Evolutionary conservation across 2,888 invertebrate species (phyloP).

Genomic region (Euproctis similis): DNA sequence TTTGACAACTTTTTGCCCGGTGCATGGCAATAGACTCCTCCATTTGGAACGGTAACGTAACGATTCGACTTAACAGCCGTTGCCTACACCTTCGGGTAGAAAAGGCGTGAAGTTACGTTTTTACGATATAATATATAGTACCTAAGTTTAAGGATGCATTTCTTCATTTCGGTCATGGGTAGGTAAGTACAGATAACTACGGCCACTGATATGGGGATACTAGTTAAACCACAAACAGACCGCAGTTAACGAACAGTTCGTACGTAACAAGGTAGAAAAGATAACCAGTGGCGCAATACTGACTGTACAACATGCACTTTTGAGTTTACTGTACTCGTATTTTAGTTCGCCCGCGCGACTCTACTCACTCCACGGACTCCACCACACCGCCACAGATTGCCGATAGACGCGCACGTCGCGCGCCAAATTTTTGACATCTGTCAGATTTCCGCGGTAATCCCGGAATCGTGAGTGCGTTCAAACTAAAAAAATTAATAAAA

Average conservation of each 20-base stretch:
- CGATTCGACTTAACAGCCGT: too few relatives aligned
- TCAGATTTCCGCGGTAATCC: slow-evolving; percentile 16
- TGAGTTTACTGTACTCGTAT: neutral
- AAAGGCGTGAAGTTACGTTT: too few relatives aligned
- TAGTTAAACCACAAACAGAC: slow-evolving; percentile 1
- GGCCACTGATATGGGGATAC: too few relatives aligned
- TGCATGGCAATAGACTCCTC: too few relatives aligned
- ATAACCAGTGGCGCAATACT: slow-evolving; percentile 23
- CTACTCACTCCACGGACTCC: too few relatives aligned
- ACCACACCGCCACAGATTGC: slow-evolving; percentile 32
- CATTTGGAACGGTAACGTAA: too few relatives aligned
- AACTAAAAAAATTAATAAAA: neutral
- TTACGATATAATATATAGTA: too few relatives aligned
- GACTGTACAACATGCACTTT: slow-evolving; percentile 3
- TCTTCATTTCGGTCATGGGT: too few relatives aligned
- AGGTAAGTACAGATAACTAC: too few relatives aligned
- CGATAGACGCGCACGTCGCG: slow-evolving; percentile 34
- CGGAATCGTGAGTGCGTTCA: slow-evolving; percentile 35
- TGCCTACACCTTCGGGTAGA: too few relatives aligned
- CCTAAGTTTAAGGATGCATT: too few relatives aligned
- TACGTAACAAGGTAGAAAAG: slow-evolving; percentile 24
- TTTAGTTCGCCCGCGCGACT: slow-evolving; percentile 5
- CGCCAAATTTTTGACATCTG: slow-evolving; percentile 30
- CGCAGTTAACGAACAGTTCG: slow-evolving; percentile 12
- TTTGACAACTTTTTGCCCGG: too few relatives aligned